Base-by-base conservation (phyloP, 2,113 vertebrate genomes). In the Bostrychus sinensis region DNA sequence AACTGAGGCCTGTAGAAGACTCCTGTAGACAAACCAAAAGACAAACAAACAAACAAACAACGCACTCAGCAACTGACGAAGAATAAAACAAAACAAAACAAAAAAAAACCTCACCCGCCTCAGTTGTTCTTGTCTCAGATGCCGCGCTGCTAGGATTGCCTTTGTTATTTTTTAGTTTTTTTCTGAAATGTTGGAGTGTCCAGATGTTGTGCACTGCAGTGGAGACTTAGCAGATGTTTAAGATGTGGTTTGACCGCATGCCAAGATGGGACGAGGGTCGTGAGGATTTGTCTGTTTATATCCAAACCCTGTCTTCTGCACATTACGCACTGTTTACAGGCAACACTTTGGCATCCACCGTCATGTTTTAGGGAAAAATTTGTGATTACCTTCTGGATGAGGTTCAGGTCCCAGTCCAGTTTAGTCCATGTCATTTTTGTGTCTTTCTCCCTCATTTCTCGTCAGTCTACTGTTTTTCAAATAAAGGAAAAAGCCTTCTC, bases 181-280 rank as follows among this genome's bases (percentile, higher is more conserved):
- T 13, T 22, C 58, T 70, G 56, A n/a, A 67, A 71, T 12, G 28
- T 82, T 67, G 79, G 59, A 71, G 70, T 80, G 75, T 83, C 78
- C 76, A 62, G 63, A 72, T 80, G 72, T 81, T 70, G 73, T 78
- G 84, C 73, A 64, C 77, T 55, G 67, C 63, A 67, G 73, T 77
- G 74, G 63, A 78, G 70, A 66, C 38, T 71, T 72, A 70, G 25
- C 7, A 72, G 66, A 74, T 62, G 30, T 32, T 63, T 61, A 78
- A 54, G 56, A 56, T 62, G 78, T 80, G 64, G 56, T 68, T 34
- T 70, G 83, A 72, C 77, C 70, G 85, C 86, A 89, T 87, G 86
- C 75, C 51, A 58, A 67, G 65, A 53, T 48, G 72, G 72, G 68
- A 54, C 46, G 75, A 72, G 59, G 69, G 69, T 73, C 77, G 62